These are phyloP conservation scores for Phenganax stokvisi DNA, from an alignment of 92 coral and sea anemone species.

Conservation along the genomic window DNA sequence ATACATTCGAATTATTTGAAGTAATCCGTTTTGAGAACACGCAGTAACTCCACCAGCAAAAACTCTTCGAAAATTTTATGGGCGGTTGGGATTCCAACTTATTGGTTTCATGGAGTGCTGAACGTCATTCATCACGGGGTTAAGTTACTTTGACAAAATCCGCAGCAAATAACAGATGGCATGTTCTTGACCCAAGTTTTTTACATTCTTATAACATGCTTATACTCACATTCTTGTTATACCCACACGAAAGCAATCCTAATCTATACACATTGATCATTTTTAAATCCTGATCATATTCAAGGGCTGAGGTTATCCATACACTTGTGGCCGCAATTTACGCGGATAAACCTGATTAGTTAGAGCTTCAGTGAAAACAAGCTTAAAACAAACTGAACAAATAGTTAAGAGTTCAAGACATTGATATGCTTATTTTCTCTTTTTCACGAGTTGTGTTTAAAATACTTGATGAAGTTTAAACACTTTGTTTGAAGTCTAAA, in stretches of 20 bases:
- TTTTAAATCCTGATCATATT: conserved; percentile 1
- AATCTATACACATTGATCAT: background rate
- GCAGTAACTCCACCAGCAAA: background rate
- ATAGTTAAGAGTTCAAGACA: too few species aligned
- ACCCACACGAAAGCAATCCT: background rate
- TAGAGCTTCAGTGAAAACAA: too few species aligned
- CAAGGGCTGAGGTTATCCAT: background rate
- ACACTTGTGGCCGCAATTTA: background rate
- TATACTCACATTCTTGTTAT: background rate
- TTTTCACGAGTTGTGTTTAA: too few species aligned
- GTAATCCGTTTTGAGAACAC: conserved; percentile 31
- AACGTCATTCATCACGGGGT: conserved; percentile 32
- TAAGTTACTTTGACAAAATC: conserved; percentile 15
- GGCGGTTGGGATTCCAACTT: background rate
- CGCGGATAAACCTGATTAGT: background rate
- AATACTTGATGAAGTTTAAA: too few species aligned
- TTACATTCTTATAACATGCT: background rate
- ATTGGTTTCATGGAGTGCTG: background rate
- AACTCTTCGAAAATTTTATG: conserved; percentile 8
- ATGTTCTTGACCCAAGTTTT: background rate
- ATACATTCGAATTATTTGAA: conserved; percentile 37
- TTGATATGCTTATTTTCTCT: too few species aligned
- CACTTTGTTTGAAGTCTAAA: too few species aligned
- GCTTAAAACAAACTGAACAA: too few species aligned
- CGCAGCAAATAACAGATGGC: conserved; percentile 10